Conservation (phyloP, 2,888 invertebrate species). For the Campoplex nolae region DNA sequence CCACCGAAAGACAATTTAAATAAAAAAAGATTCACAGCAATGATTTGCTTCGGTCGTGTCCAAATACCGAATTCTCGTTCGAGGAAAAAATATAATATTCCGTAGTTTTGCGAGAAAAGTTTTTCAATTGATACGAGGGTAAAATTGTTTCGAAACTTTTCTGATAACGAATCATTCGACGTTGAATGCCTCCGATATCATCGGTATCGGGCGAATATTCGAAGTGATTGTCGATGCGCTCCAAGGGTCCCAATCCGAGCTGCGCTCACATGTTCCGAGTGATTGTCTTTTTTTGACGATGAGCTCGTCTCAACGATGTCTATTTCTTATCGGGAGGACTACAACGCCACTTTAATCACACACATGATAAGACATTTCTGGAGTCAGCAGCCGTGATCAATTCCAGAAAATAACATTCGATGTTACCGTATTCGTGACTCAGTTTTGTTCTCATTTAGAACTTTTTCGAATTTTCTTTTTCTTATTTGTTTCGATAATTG, state of each 20-base stretch:
- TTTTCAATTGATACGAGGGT: no score
- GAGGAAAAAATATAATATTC: not conserved
- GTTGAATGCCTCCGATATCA: constrained; percentile 1
- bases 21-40: no score
- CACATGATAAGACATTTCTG: not conserved
- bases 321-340: not conserved
- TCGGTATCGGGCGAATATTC: not conserved
- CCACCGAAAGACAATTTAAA: no score
- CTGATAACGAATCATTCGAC: not conserved
- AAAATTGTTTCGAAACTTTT: no score
- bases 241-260: not conserved
- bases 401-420: not conserved
- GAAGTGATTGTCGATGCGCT: constrained; percentile 4
- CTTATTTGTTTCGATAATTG: not conserved
- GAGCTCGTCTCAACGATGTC: not conserved
- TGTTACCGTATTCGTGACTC: not conserved
- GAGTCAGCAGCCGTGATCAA: not conserved
- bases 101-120: not conserved
- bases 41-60: not conserved
- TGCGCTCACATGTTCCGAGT: not conserved
- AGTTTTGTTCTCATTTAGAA: not conserved
- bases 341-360: not conserved
- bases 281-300: not conserved
- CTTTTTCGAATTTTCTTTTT: not conserved
- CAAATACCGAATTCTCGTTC: no score